Evolutionary conservation across 2,113 vertebrate species (phyloP).

Genomic region (Daphoenositta chrysoptera): DNA sequence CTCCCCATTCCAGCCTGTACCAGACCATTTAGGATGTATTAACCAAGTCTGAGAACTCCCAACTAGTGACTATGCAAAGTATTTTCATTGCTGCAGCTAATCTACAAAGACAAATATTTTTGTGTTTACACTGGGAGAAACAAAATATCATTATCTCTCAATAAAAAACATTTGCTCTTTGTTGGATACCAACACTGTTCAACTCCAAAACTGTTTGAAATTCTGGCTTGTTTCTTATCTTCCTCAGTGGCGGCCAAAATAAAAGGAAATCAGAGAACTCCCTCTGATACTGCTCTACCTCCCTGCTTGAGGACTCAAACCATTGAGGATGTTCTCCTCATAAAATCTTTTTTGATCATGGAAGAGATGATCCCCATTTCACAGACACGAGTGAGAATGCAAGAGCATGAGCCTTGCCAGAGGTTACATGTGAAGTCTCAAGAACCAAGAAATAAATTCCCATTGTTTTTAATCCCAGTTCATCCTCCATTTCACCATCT

Average conservation of each 20-base stretch:
- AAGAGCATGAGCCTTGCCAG: neutral
- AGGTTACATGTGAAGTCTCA: neutral
- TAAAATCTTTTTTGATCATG: neutral
- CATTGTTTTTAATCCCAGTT: neutral
- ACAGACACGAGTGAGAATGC: neutral
- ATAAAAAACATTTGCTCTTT: conserved; percentile 24
- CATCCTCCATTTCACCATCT: neutral
- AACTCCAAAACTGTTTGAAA: neutral
- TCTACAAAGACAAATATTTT: conserved; percentile 49
- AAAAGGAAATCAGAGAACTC: neutral
- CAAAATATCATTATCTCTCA: conserved; percentile 18
- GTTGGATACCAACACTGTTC: neutral
- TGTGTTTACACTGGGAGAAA: neutral
- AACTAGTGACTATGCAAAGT: neutral
- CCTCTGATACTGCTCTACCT: neutral
- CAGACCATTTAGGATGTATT: neutral
- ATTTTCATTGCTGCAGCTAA: conserved; percentile 25
- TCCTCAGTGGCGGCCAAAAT: neutral
- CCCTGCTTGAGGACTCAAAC: neutral
- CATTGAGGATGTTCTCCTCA: neutral
- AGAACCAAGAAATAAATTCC: neutral
- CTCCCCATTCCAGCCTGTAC: neutral
- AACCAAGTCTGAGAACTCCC: neutral
- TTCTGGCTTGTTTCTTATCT: neutral
- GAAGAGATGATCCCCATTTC: neutral